These are phyloP conservation scores for Lomographa bimaculata DNA, from an alignment of 2,888 invertebrate species.

Conservation along the genomic window DNA sequence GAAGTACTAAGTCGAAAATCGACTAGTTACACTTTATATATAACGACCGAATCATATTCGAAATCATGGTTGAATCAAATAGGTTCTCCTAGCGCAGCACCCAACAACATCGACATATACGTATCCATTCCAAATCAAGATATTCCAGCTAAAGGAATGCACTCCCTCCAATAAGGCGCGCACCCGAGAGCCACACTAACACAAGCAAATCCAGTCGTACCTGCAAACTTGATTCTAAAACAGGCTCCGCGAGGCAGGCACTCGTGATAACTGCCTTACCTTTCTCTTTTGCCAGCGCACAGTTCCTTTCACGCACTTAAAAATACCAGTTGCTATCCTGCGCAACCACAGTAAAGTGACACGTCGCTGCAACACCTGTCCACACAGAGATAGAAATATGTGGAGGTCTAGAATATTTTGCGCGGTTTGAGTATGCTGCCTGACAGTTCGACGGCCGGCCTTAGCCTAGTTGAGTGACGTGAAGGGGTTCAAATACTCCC, in stretches of 20 bases:
- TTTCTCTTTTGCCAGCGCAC: slow-evolving; percentile 64
- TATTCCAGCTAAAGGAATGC: slow-evolving; percentile 22
- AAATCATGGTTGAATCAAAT: no score
- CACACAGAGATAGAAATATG: slow-evolving; percentile 30
- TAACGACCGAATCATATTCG: no score
- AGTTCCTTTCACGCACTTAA: slow-evolving; percentile 62
- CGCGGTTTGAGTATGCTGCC: slow-evolving; percentile 38
- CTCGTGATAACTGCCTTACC: slow-evolving; percentile 46
- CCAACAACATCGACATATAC: slow-evolving; percentile 5
- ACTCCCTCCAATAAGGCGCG: slow-evolving; percentile 13
- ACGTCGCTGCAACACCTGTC: slow-evolving; percentile 26
- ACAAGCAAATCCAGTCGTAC: slow-evolving; percentile 25
- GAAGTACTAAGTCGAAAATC: no score
- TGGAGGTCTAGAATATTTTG: slow-evolving; percentile 48
- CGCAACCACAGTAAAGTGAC: slow-evolving; percentile 43
- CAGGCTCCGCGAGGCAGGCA: slow-evolving; percentile 38
- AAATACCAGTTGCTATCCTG: slow-evolving; percentile 47
- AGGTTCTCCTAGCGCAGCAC: slow-evolving; percentile 1
- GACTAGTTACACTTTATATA: no score
- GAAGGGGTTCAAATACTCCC: slow-evolving; percentile 67
- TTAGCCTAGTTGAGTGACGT: slow-evolving; percentile 77
- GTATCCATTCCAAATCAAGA: slow-evolving; percentile 15
- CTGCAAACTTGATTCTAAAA: slow-evolving; percentile 47
- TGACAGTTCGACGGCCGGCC: slow-evolving; percentile 74
- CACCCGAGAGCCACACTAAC: slow-evolving; percentile 16